Base-by-base conservation (phyloP, 2,888 invertebrate species). In the Teleiodes luculella region DNA sequence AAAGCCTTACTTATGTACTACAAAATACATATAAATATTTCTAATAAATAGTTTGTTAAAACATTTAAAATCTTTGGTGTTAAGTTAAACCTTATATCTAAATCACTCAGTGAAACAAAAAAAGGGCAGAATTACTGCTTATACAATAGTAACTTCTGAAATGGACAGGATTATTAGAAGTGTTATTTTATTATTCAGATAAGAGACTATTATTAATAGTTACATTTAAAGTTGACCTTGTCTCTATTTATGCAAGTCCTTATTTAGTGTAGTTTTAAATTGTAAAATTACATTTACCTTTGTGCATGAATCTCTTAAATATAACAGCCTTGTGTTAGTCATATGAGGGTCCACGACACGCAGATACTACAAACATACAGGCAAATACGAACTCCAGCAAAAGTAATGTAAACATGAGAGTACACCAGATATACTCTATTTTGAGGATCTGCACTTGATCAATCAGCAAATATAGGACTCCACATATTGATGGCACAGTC, bases 371-470 rank as follows among this genome's bases (percentile, higher is more conserved):
- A 67, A 92, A 96, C 83, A 97, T 91, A 63, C 95, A 91, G 57
- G 96, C 96, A 82, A 96, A 96, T 59, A 96, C 83, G 65, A 97
- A 92, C 89, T 98, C 96, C 30, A 95, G 87, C 37, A 92, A 90
- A 78, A 97, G 94, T 67, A 98, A 91, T 53, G 92, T 91, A 58
- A 98, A 86, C 91, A 97, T 96, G 71, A 98, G 94, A 62, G 94
- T 94, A 80, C 96, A 95, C 78, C 97, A 92, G 71, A 98, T 96
- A 67, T 95, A 94, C 87, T 98, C 98, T 67, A 97, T 92, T 71
- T 95, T 91, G 56, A 98, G 92, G 52, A 96, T 94, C 75, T 95
- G 95, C 50, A 94, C 94, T 91, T 98, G 98, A 94, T 95, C 95
- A 58, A 93, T 86, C 63, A 98, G 91, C 64, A 97, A 92, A 84